Percentiles rank a stretch among this genome's conserved stretches.
Conservation (phyloP, 2,797 vertebrate species). For the Lateolabrax maculatus region DNA sequence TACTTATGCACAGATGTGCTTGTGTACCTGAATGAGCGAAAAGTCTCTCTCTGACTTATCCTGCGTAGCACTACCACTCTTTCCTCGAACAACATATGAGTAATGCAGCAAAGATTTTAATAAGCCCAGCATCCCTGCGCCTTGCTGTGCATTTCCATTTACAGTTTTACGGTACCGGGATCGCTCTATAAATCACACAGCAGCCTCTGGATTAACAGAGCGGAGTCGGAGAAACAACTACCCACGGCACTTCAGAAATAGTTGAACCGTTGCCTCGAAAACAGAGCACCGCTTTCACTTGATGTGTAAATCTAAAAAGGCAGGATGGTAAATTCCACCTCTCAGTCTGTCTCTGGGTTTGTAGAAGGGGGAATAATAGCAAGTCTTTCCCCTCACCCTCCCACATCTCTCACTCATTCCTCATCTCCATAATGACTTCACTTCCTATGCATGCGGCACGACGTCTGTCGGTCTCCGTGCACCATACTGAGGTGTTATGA, state of each 20-base stretch:
- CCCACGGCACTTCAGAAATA: constrained; percentile 46
- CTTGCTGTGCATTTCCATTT: constrained; percentile 68
- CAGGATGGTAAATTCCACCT: constrained; percentile 51
- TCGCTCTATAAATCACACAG: constrained; percentile 77
- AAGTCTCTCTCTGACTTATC: constrained; percentile 15
- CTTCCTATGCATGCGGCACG: constrained; percentile 52
- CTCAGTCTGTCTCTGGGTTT: constrained; percentile 11
- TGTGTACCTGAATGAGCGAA: constrained; percentile 21
- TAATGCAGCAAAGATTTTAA: constrained; percentile 73
- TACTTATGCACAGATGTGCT: background rate
- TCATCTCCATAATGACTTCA: constrained; percentile 68
- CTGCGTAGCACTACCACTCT: background rate
- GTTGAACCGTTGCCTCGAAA: constrained; percentile 59
- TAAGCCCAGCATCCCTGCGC: constrained; percentile 52
- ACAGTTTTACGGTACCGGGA: constrained; percentile 63
- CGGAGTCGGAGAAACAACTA: constrained; percentile 50
- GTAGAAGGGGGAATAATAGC: constrained; percentile 43
- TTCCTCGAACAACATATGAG: constrained; percentile 65
- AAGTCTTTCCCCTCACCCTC: constrained; percentile 9
- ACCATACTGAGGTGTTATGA: constrained; percentile 56
- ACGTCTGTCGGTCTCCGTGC: constrained; percentile 46
- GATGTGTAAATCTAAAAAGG: constrained; percentile 55
- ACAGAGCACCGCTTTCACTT: constrained; percentile 28
- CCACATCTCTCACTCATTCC: constrained; percentile 43
- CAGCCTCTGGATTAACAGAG: constrained; percentile 65